Evolutionary conservation across 2,113 vertebrate species (phyloP).

Genomic region (Podilymbus podiceps): DNA sequence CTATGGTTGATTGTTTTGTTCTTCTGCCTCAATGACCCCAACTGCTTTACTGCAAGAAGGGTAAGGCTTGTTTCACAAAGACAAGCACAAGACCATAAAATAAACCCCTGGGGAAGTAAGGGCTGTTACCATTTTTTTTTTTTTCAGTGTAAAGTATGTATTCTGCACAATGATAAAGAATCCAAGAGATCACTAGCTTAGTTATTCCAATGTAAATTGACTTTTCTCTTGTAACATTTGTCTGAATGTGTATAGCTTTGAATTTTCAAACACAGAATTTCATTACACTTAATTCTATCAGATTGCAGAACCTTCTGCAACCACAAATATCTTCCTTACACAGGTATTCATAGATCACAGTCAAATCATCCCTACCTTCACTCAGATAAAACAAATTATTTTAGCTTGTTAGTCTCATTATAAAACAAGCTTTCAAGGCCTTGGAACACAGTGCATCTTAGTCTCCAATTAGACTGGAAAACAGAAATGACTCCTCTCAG

Average conservation of each 20-base stretch:
- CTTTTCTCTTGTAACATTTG: constrained; percentile 43
- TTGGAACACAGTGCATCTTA: not conserved
- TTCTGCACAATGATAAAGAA: not conserved
- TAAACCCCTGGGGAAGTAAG: not conserved
- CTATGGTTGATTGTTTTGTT: not conserved
- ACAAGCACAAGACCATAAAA: constrained; percentile 38
- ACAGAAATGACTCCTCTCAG: not conserved
- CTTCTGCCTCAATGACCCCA: constrained; percentile 9
- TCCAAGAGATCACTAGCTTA: constrained; percentile 24
- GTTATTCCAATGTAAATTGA: constrained; percentile 39
- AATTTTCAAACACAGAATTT: not conserved
- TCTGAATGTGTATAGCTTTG: not conserved
- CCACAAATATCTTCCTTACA: not conserved
- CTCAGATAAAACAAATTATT: not conserved
- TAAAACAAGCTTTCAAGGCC: constrained; percentile 4
- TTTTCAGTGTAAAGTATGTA: constrained; percentile 9
- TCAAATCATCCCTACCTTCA: not conserved
- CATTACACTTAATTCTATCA: not conserved
- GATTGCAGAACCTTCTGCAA: not conserved
- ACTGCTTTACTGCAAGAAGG: not conserved
- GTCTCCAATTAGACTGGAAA: not conserved
- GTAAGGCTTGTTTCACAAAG: constrained; percentile 11
- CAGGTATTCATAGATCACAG: not conserved
- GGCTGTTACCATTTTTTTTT: not conserved
- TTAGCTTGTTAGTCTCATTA: constrained; percentile 18